phyloP scores from a whole-genome alignment of 2,797 vertebrate genomes.

The Helicolenus hilgendorfi region DNA sequence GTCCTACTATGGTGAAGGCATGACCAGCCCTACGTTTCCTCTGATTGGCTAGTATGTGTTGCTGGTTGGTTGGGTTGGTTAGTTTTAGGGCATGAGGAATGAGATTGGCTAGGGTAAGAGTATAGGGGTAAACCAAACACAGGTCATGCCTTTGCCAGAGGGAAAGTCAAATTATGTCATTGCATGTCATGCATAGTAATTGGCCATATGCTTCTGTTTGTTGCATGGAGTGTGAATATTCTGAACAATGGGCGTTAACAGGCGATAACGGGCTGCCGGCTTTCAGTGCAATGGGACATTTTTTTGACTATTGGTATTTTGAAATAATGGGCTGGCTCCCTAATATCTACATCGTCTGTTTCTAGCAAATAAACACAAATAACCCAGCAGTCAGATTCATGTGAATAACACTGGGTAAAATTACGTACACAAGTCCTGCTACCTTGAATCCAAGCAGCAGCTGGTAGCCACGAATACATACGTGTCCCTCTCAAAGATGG shows the following conservation, averaged over 20 bases:
- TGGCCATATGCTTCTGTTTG: neutral
- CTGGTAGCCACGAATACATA: neutral
- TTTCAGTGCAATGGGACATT: neutral
- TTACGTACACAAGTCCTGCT: neutral
- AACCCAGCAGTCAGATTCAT: neutral
- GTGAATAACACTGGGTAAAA: neutral
- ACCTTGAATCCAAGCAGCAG: neutral
- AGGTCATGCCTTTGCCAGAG: neutral
- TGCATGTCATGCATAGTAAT: neutral
- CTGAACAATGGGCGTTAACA: neutral
- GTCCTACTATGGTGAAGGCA: neutral
- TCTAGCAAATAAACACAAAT: neutral
- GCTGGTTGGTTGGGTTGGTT: neutral
- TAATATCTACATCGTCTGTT: neutral
- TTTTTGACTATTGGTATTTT: neutral
- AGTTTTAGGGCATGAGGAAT: neutral
- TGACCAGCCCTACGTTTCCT: neutral
- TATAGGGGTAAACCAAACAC: neutral
- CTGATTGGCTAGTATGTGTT: neutral
- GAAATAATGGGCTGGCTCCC: neutral
- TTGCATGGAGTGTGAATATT: neutral
- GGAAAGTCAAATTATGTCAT: neutral
- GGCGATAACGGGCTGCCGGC: neutral
- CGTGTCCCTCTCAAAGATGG: neutral
- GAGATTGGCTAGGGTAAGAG: neutral